Evolutionary conservation across 2,888 invertebrate species (phyloP).

Genomic region (Tenthredo notha): DNA sequence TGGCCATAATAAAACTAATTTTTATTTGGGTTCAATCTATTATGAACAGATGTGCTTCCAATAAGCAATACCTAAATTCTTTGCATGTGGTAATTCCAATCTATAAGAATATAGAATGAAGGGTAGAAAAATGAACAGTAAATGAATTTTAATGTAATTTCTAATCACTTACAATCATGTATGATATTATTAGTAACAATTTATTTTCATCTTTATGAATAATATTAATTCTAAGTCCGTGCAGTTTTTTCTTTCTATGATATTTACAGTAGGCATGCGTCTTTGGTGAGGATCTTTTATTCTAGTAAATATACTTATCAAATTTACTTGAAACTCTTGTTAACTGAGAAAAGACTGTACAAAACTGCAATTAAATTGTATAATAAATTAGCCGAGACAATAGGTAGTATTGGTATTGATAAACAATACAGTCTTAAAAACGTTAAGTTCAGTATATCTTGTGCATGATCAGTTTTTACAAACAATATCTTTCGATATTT

Average conservation of each 20-base stretch:
- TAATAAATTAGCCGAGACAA: constrained; percentile 17
- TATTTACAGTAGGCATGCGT: not conserved
- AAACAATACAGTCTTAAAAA: not conserved
- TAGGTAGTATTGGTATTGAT: not conserved
- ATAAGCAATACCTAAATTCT: not conserved
- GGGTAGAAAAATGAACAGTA: not conserved
- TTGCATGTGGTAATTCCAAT: constrained; percentile 17
- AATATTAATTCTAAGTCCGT: not conserved
- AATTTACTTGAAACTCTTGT: not conserved
- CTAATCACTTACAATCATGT: constrained; percentile 25
- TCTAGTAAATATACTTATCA: not conserved
- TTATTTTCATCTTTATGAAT: constrained; percentile 21
- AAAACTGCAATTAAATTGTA: constrained; percentile 23
- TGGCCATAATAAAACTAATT: not conserved
- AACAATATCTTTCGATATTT: not conserved
- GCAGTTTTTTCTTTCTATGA: constrained; percentile 23
- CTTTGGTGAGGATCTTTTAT: not conserved
- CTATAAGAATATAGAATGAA: not conserved
- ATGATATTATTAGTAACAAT: constrained; percentile 46
- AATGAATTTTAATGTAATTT: constrained; percentile 13
- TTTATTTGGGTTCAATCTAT: not conserved
- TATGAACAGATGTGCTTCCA: constrained; percentile 21
- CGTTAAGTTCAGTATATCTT: not conserved
- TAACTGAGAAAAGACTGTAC: not conserved
- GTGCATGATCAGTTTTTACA: not conserved